Percentiles rank a stretch among this genome's conserved stretches.
Evolutionary conservation across 2,797 vertebrate genomes (phyloP).

Genomic region (Scolopax rusticola): DNA sequence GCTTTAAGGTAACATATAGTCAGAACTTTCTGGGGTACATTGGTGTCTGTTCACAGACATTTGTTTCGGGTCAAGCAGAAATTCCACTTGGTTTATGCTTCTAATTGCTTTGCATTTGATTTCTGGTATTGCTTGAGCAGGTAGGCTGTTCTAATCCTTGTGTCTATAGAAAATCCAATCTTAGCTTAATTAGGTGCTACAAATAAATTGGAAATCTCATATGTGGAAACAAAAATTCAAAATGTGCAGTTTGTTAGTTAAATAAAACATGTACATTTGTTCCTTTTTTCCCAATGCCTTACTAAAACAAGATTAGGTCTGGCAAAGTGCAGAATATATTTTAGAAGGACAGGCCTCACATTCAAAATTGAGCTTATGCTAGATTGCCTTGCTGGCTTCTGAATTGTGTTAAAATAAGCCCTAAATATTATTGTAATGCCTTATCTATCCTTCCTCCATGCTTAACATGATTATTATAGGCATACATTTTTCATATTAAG

Average conservation of each 20-base stretch:
- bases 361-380: neutral
- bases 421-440: conserved; percentile 21
- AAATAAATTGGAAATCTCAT: neutral
- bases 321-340: neutral
- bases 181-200: neutral
- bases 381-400: neutral
- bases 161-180: neutral
- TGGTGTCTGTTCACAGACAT: neutral
- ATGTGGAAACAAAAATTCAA: neutral
- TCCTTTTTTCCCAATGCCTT: neutral
- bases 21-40: neutral
- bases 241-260: neutral
- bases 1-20: neutral
- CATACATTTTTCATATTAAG: conserved; percentile 61
- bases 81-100: neutral
- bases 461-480: conserved; percentile 38
- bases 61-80: neutral
- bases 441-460: conserved; percentile 15
- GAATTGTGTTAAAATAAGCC: conserved; percentile 29
- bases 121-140: neutral
- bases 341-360: neutral
- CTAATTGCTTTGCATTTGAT: neutral
- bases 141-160: neutral
- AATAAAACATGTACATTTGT: neutral
- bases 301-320: neutral